Evolutionary conservation across 2,797 vertebrate genomes (phyloP).

Genomic region (Malurus leucopterus): DNA sequence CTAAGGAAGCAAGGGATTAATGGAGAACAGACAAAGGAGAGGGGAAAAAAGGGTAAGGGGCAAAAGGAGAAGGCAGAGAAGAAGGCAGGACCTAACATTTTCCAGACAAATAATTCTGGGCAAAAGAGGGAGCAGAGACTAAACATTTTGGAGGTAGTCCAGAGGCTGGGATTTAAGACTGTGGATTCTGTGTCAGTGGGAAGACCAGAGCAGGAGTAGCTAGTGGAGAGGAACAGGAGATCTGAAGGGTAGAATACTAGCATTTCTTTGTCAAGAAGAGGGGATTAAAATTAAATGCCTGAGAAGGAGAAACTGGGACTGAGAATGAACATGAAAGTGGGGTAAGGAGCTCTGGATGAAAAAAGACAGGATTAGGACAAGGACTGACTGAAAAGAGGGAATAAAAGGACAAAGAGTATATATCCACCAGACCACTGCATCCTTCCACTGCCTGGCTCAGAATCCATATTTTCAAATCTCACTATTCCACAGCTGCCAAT

Average conservation of each 20-base stretch:
- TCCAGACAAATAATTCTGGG: not conserved
- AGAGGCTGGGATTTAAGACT: not conserved
- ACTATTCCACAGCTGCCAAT: not conserved
- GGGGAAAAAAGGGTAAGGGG: not conserved
- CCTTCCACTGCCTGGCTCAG: not conserved
- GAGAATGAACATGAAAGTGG: not conserved
- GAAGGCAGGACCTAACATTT: not conserved
- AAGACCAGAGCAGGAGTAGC: not conserved
- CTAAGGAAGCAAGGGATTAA: not conserved
- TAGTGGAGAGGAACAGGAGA: not conserved
- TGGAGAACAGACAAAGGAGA: not conserved
- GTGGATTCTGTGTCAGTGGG: not conserved
- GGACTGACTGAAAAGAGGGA: not conserved
- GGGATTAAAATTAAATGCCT: conserved; percentile 1
- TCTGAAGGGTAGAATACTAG: not conserved
- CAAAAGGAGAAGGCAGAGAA: not conserved
- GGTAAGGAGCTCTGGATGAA: not conserved
- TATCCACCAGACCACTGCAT: not conserved
- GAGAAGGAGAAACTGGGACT: not conserved
- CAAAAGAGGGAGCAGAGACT: not conserved
- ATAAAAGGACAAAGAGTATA: not conserved
- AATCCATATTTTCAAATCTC: not conserved
- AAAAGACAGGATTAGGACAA: not conserved
- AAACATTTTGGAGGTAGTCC: not conserved
- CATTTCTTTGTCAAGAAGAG: not conserved